A percentile compares a stretch with the other conserved stretches of the same genome.
Evolutionary conservation across 2,113 vertebrate species (phyloP).

Genomic region (Uria aalge): DNA sequence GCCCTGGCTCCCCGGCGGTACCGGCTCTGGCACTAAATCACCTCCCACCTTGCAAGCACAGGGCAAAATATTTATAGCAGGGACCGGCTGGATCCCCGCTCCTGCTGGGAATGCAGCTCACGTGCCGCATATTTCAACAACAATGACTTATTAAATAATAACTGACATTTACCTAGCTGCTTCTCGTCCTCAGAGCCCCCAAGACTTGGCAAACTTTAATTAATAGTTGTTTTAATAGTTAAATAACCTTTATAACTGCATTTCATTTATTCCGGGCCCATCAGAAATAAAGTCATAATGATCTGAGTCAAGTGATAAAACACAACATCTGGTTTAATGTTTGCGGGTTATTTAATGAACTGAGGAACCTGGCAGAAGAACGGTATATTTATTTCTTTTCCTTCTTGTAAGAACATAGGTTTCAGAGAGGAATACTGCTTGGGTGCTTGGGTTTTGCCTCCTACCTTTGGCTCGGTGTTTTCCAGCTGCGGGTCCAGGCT

Average conservation of each 20-base stretch:
- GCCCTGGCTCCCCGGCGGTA: neutral
- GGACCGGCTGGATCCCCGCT: neutral
- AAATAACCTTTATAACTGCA: conserved; percentile 70
- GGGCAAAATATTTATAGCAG: neutral
- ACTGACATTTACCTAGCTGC: conserved; percentile 70
- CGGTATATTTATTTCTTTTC: neutral
- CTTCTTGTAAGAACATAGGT: neutral
- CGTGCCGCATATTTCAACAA: conserved; percentile 29
- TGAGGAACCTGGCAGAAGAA: conserved; percentile 24
- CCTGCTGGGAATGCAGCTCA: conserved; percentile 5
- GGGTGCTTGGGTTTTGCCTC: neutral
- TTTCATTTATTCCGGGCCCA: conserved; percentile 40
- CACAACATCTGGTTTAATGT: conserved; percentile 65
- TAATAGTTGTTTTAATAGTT: conserved; percentile 75
- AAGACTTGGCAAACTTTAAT: conserved; percentile 69
- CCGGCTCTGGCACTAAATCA: neutral
- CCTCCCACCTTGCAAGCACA: neutral
- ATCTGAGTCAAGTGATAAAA: conserved; percentile 60
- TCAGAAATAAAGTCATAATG: conserved; percentile 70
- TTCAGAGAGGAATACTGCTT: neutral
- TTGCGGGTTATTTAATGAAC: conserved; percentile 62
- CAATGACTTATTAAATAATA: conserved; percentile 65
- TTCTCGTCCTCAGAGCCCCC: conserved; percentile 54
- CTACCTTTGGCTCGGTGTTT: neutral
- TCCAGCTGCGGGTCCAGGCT: accelerated